Base-by-base conservation (phyloP, 1,140 invertebrate genomes). In the Drosophila mojavensis region DNA sequence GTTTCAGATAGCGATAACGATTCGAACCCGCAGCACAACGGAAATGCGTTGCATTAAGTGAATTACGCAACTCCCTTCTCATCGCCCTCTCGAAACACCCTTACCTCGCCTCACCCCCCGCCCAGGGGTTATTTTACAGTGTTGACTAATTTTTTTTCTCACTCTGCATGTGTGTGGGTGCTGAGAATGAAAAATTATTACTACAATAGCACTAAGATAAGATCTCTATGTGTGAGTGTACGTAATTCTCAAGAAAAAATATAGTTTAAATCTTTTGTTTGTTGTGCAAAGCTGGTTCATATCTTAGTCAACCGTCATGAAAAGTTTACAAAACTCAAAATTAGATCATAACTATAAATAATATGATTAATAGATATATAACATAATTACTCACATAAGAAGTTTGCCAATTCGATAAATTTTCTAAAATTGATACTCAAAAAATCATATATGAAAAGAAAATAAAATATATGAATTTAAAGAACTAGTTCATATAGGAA, bases 41-140 rank as follows among this genome's bases (percentile, higher is more conserved):
- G 83, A 86, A 86, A 83, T 88, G 83, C 72, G 65, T 83, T 86
- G 84, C 82, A 86, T 86, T 86, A 88, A 77, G 79, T 78, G 83
- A 86, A 88, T 86, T 88, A 81, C 75, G 48, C 56, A 30, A 41
- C 63, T 36, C 15, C 33, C 36, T 15, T 3, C 28, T 39, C 41
- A 13, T 47, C 28, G 30, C 41, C 30, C 50, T 7, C 13, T 15
- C n/a, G 2, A 17, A 17, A 15, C 15, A 17, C 36, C 36, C 36
- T 39, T 39, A 39, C 36, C 36, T 33, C 1, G 2, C 33, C 1
- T 3, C 20, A 24, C 24, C 39, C 6, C 5, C 6, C 24, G 11
- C 41, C n/a, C 26, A 1, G 9, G 41, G 6, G 13, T 13, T 55
- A 15, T 45, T 26, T 39, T 17, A 53, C 36, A 15, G 51, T 41